Base-by-base conservation (phyloP, 2,797 vertebrate genomes). In the Tarsius wallacei region DNA sequence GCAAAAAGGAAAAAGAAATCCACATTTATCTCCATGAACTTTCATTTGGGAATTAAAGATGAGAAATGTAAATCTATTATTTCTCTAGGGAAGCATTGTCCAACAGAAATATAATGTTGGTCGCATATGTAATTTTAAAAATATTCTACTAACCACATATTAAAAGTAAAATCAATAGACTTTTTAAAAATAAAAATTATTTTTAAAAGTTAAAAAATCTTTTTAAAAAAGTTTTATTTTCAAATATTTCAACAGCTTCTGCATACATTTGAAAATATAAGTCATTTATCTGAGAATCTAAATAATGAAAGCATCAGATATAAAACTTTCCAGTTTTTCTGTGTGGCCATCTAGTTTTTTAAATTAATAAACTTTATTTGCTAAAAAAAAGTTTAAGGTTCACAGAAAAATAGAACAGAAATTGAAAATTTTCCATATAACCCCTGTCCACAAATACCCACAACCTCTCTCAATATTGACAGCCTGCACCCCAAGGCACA, bases 211-310 rank as follows among this genome's bases (percentile, higher is more conserved):
- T 55, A 55, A 9, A 55, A 55, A 55, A 55, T 13, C 16, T 55
- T 55, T 77, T 74, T 68, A 22, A 55, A 77, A 76, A 36, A 84
- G 42, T 64, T 74, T 59, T 68, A 70, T 90, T 90, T 83, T 42
- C 22, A 49, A 78, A 80, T 81, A 96, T 84, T 83, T 13, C 16
- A 55, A 33, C 5, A 86, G 2, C 36, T 80, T 57, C 21, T 5
- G 51, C 26, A 70, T 84, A 61, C 14, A 64, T 87, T 93, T 76
- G 64, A 87, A 94, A 74, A 80, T 87, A 24, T 12, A 73, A 22
- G 13, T 95, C 21, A 70, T 33, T 87, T 90, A 78, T n/a, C 24
- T 51, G 24, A 15, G 6, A 26, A 36, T 90, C 15, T 68, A 78
- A 85, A 86, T 24, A 83, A 87, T 22, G 51, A 94, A 93, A 57